phyloP scores from a whole-genome alignment of 2,888 invertebrate species.

The Gastrophysa polygoni region DNA sequence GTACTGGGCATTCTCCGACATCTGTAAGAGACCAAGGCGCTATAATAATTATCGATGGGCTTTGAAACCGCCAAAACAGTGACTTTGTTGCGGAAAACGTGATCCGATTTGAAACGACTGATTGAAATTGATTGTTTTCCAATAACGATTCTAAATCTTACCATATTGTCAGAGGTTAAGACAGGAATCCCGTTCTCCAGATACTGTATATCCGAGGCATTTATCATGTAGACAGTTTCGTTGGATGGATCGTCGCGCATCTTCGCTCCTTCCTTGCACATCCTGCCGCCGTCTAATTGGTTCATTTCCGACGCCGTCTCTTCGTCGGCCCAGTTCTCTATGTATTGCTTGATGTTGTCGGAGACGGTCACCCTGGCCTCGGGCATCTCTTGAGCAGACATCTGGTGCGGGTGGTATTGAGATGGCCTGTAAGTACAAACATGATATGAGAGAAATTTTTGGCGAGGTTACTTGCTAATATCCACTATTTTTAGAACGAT shows the following conservation, averaged over 20 bases:
- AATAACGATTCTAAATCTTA: constrained; percentile 22
- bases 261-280: constrained; percentile 33
- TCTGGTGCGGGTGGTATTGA: constrained; percentile 44
- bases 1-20: constrained; percentile 47
- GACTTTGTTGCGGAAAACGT: no score
- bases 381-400: constrained; percentile 45
- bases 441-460: no score
- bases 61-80: background rate
- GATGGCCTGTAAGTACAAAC: no score
- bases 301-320: constrained; percentile 45
- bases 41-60: background rate
- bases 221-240: constrained; percentile 45
- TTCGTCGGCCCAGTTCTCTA: constrained; percentile 56
- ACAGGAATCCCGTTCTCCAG: constrained; percentile 45
- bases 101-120: no score
- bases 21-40: no score
- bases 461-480: no score
- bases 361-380: constrained; percentile 43
- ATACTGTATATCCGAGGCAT: constrained; percentile 46
- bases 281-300: constrained; percentile 30
- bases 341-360: constrained; percentile 51
- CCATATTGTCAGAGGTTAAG: constrained; percentile 42
- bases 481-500: no score
- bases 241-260: constrained; percentile 38
- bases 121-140: no score